Percentiles rank a stretch among this genome's conserved stretches.
phyloP scores from a whole-genome alignment of 2,113 vertebrate genomes.

The Cyanoramphus novaezelandiae region DNA sequence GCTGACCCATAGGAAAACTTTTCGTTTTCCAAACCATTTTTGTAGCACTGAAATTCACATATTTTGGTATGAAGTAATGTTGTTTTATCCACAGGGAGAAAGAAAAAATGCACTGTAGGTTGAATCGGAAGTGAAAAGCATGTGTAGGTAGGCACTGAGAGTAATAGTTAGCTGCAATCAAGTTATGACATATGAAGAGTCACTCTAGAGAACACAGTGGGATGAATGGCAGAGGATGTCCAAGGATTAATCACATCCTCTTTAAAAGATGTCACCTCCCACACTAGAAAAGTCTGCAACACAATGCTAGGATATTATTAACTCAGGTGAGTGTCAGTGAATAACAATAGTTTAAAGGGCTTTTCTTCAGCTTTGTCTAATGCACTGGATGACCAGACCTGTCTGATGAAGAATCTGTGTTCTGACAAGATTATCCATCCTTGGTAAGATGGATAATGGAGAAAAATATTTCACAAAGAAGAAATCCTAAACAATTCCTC shows the following conservation, averaged over 20 bases:
- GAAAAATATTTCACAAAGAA: neutral
- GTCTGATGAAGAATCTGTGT: neutral
- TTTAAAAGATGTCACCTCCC: neutral
- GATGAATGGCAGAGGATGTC: neutral
- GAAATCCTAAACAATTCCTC: neutral
- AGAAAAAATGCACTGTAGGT: neutral
- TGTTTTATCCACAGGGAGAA: neutral
- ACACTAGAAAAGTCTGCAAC: neutral
- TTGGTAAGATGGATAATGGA: neutral
- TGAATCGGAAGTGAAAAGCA: neutral
- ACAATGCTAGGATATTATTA: neutral
- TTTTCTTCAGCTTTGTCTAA: conserved; percentile 1
- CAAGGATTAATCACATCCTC: neutral
- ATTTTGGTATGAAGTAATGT: neutral
- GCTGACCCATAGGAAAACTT: neutral
- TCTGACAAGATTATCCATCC: neutral
- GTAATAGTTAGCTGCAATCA: neutral
- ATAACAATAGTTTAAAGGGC: conserved; percentile 1
- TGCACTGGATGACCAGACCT: neutral
- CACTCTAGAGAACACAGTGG: neutral
- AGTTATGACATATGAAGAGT: neutral
- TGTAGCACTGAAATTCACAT: neutral
- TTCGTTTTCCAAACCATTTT: neutral
- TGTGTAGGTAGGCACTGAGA: neutral
- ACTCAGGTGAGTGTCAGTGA: neutral